phyloP scores from a whole-genome alignment of 2,113 vertebrate species.

The Alethe diademata region DNA sequence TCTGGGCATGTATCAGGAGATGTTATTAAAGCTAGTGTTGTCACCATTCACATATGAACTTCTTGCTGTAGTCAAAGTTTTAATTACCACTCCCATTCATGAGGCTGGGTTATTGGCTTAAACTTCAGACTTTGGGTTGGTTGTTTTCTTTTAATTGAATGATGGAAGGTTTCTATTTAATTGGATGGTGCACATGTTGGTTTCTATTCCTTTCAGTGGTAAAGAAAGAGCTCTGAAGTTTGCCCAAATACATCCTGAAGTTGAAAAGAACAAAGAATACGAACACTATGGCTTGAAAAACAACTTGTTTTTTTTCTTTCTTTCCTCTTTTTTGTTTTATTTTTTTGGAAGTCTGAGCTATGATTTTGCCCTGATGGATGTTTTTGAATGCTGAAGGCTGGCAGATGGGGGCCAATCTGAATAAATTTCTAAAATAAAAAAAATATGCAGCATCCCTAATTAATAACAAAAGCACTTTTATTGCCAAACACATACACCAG shows the following conservation, averaged over 20 bases:
- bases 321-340: background rate
- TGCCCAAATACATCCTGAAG: background rate
- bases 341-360: background rate
- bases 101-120: background rate
- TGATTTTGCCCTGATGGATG: background rate
- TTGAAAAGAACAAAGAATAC: background rate
- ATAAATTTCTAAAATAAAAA: slow-evolving; percentile 3
- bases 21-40: background rate
- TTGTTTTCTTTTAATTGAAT: background rate
- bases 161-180: background rate
- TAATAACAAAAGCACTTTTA: background rate
- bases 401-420: background rate
- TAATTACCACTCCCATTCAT: background rate
- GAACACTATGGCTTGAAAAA: background rate
- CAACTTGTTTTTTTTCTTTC: background rate
- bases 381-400: background rate
- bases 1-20: background rate
- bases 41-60: background rate
- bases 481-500: background rate
- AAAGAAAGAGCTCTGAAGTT: background rate
- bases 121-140: background rate
- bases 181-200: background rate
- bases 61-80: background rate
- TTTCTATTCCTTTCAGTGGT: background rate
- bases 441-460: background rate